Percentiles rank a stretch among this genome's conserved stretches.
Conservation (phyloP, 2,113 vertebrate genomes). For the Psammodynastes pulverulentus region DNA sequence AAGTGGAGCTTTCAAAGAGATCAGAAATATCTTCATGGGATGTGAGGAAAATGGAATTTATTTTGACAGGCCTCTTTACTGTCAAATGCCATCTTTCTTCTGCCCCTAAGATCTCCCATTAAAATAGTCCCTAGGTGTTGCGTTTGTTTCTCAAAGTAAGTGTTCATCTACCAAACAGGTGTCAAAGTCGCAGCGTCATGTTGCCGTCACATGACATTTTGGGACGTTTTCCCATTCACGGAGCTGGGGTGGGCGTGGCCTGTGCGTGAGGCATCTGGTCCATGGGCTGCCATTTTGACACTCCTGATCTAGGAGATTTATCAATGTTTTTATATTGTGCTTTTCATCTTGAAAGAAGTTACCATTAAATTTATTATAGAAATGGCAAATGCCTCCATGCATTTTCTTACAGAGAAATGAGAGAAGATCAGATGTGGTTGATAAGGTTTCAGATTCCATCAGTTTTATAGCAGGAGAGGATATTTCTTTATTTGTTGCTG, state of each 20-base stretch:
- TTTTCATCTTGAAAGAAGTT: background rate
- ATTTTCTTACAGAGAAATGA: background rate
- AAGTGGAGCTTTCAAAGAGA: background rate
- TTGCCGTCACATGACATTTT: too few relatives aligned
- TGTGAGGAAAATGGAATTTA: background rate
- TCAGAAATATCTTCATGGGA: background rate
- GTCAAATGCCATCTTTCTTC: background rate
- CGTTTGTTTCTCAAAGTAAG: background rate
- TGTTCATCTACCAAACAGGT: background rate
- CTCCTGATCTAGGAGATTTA: background rate
- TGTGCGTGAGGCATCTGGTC: too few relatives aligned
- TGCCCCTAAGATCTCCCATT: background rate
- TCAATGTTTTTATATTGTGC: background rate
- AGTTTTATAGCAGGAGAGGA: background rate
- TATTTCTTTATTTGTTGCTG: background rate
- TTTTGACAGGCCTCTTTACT: background rate
- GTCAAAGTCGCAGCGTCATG: too few relatives aligned
- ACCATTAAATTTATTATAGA: background rate
- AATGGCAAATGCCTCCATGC: background rate
- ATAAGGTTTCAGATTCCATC: background rate
- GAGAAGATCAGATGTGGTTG: background rate
- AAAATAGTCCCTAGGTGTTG: background rate
- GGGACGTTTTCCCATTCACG: too few relatives aligned
- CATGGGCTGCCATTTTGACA: too few relatives aligned
- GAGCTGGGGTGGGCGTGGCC: too few relatives aligned